Base-by-base conservation (phyloP, 2,888 invertebrate species). In the Bombylius major region DNA sequence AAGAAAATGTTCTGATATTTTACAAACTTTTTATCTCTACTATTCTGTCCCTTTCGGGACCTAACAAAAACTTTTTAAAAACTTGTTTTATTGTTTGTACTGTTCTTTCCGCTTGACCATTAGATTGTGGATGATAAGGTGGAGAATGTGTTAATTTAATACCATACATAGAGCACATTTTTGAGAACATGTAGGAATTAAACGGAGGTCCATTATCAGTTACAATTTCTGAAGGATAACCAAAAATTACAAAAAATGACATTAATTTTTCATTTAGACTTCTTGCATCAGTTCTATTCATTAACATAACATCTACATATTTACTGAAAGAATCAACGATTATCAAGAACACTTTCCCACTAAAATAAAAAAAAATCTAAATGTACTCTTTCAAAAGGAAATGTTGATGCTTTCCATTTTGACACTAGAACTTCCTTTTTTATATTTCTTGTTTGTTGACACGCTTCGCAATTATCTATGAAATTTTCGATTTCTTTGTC, bases 311-410 rank as follows among this genome's bases (percentile, higher is more conserved):
- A 58, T 75, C 72, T 3, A 67, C 62, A 70, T 70, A 76, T 60
- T 72, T 75, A 1, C 69, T 69, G 59, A 64, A 66, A 4, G 70
- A 62, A 60, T 75, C 72, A 4, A 69, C 65, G 3, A 72, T 60
- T 13, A 74, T 58, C 8, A 71, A 55, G 50, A 42, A 39, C 44
- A 47, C 45, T 51, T 45, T 51, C 47, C 50, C 47, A 11, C 50
- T 14, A 31, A 53, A 47, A 42, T 53, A n/a, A 39, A 48, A 31
- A 46, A 46, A 46, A 5, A 48, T 53, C 53, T 11, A 48, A 36
- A 9, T 51, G 53, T 13, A 53, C 31, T 12, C 53, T 13, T 42
- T 53, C 47, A 32, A 53, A 53, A 34, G 34, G 34, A 34, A 23
- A 44, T 12, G 32, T 4, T 4, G 32, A 45, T 33, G 42, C 13